Conservation (phyloP, 2,888 invertebrate genomes). For the Drosophila recens region DNA sequence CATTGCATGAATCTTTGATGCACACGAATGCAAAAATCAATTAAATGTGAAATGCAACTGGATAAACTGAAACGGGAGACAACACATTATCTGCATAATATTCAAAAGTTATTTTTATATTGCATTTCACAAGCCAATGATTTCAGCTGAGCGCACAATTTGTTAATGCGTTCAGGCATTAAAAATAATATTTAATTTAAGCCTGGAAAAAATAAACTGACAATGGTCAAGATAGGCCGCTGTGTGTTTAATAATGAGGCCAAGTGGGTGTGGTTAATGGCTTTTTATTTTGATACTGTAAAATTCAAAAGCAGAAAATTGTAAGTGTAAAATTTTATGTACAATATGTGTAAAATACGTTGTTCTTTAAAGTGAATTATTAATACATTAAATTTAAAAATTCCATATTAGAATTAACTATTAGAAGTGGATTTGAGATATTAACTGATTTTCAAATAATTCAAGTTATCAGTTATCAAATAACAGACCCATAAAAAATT, state of each 20-base stretch:
- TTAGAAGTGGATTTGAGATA: too few species aligned
- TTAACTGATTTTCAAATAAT: too few species aligned
- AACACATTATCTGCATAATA: constrained; percentile 10
- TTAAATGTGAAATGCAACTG: constrained; percentile 63
- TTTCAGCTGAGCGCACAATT: constrained; percentile 45
- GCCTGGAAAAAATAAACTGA: constrained; percentile 9
- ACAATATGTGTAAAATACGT: not conserved
- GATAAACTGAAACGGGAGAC: constrained; percentile 5
- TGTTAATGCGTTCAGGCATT: constrained; percentile 54
- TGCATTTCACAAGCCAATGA: constrained; percentile 31
- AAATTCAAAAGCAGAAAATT: not conserved
- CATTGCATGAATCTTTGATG: constrained; percentile 74
- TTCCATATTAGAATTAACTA: too few species aligned
- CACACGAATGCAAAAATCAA: constrained; percentile 74
- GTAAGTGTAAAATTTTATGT: not conserved
- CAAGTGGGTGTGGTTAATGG: not conserved
- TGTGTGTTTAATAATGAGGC: constrained; percentile 11
- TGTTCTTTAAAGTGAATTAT: not conserved
- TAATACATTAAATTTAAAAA: too few species aligned
- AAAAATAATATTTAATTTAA: constrained; percentile 64
- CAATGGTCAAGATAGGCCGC: constrained; percentile 17
- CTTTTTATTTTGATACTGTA: not conserved
- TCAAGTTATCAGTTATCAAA: too few species aligned
- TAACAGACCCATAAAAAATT: too few species aligned
- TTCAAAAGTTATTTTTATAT: constrained; percentile 22